A percentile compares a stretch with the other conserved stretches of the same genome.
Conservation (phyloP, 2,888 invertebrate species). For the Hylaea fasciaria region DNA sequence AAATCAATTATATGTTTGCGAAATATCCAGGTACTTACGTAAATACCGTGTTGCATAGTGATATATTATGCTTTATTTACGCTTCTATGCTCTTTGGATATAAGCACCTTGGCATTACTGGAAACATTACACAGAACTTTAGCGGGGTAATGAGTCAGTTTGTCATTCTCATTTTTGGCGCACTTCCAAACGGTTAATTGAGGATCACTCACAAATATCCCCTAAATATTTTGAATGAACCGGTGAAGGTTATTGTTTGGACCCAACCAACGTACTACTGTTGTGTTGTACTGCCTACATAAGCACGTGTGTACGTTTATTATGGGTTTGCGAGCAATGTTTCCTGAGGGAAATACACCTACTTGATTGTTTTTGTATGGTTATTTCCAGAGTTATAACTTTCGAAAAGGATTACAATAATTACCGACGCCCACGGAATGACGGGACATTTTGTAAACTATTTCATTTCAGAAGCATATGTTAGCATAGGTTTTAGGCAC, state of each 20-base stretch:
- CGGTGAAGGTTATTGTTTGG: slow-evolving; percentile 29
- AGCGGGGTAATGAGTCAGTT: slow-evolving; percentile 32
- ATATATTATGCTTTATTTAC: not conserved
- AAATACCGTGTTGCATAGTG: not conserved
- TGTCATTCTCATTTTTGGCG: slow-evolving; percentile 54
- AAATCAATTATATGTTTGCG: too few relatives aligned
- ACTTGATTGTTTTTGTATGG: slow-evolving; percentile 17
- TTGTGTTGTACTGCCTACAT: slow-evolving; percentile 3
- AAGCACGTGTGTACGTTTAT: not conserved
- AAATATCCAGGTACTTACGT: too few relatives aligned
- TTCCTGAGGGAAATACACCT: slow-evolving; percentile 12
- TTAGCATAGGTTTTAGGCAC: too few relatives aligned
- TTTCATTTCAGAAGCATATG: not conserved
- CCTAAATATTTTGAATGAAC: slow-evolving; percentile 37
- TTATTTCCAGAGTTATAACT: slow-evolving; percentile 6
- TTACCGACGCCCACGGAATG: slow-evolving; percentile 1
- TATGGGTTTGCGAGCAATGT: not conserved
- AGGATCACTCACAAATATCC: slow-evolving; percentile 36
- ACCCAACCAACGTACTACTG: slow-evolving; percentile 13
- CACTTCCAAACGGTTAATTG: slow-evolving; percentile 45
- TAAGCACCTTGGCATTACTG: slow-evolving; percentile 5
- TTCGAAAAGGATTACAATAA: slow-evolving; percentile 8
- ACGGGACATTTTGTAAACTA: not conserved
- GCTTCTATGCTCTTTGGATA: not conserved
- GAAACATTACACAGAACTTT: slow-evolving; percentile 20